phyloP scores from a whole-genome alignment of 1,140 invertebrate genomes.

The Lasioglossum albipes region DNA sequence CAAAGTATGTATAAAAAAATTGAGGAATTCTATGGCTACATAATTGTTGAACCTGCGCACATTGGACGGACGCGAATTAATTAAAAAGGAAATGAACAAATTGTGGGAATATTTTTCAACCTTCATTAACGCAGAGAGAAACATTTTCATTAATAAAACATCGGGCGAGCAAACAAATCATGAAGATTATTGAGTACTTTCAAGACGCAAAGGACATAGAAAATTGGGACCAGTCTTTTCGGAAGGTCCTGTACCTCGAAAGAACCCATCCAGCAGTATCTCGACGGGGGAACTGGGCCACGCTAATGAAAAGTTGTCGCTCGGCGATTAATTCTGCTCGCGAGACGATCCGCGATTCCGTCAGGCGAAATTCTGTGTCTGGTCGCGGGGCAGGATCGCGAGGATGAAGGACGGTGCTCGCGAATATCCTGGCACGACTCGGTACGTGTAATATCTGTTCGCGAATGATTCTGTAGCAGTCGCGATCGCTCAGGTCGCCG shows the following conservation, averaged over 20 bases:
- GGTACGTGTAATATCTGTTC: conserved; percentile 21
- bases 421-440: neutral
- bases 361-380: neutral
- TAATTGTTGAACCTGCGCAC: too few relatives aligned
- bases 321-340: neutral
- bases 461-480: neutral
- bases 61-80: too few relatives aligned
- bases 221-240: neutral
- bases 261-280: neutral
- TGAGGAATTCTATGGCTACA: too few relatives aligned
- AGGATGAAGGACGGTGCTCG: neutral
- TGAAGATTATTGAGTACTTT: too few relatives aligned
- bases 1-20: too few relatives aligned
- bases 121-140: too few relatives aligned
- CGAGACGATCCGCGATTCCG: neutral
- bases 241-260: neutral
- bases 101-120: too few relatives aligned
- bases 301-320: conserved; percentile 1
- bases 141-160: too few relatives aligned
- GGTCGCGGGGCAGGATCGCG: too few relatives aligned
- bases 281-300: neutral
- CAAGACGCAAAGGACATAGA: too few relatives aligned
- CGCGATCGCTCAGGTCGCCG: neutral
- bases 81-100: too few relatives aligned
- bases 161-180: too few relatives aligned